A percentile compares a stretch with the other conserved stretches of the same genome.
Conservation (phyloP, 2,888 invertebrate species). For the Drosophila crucigera region DNA sequence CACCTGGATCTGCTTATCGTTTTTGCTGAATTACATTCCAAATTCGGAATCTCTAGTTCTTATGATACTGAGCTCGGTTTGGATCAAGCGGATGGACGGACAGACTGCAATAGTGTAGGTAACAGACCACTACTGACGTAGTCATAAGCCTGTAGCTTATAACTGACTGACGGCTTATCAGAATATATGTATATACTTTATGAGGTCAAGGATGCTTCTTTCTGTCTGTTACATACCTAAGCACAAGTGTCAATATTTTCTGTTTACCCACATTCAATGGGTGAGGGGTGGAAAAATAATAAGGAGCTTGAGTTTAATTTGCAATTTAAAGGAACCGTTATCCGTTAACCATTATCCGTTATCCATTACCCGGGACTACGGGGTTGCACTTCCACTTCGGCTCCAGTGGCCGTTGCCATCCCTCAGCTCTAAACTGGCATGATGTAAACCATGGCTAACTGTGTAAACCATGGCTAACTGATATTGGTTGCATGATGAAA, state of each 20-base stretch:
- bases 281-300: background rate
- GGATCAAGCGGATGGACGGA: background rate
- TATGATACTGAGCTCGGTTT: background rate
- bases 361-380: background rate
- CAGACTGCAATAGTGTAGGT: background rate
- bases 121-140: background rate
- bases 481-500: constrained; percentile 27
- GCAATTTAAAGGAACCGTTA: background rate
- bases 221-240: background rate
- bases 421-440: background rate
- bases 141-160: background rate
- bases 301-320: background rate
- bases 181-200: background rate
- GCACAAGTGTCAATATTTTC: background rate
- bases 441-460: constrained; percentile 21
- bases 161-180: background rate
- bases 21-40: background rate
- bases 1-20: background rate
- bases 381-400: background rate
- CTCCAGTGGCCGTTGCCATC: background rate
- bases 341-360: background rate
- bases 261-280: background rate
- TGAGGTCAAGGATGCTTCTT: background rate
- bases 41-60: background rate
- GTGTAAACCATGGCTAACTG: constrained; percentile 23